These are phyloP conservation scores for Psittacula cyanocephala DNA, from an alignment of 2,113 vertebrate species.

Conservation along the genomic window DNA sequence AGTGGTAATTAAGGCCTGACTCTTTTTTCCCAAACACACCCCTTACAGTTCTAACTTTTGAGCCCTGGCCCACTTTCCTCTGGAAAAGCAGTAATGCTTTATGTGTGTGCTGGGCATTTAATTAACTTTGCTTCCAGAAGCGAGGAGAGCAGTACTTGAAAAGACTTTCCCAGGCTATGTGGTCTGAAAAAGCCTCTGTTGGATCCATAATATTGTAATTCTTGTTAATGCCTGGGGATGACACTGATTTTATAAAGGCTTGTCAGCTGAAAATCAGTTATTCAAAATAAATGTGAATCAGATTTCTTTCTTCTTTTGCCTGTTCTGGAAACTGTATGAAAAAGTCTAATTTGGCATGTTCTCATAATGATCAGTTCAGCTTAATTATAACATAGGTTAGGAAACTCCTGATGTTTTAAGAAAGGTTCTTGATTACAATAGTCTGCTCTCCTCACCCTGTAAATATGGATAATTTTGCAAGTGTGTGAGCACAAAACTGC, in stretches of 20 bases:
- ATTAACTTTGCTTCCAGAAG: slow-evolving; percentile 12
- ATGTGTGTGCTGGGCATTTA: background rate
- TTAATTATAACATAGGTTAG: background rate
- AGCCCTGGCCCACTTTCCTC: slow-evolving; percentile 27
- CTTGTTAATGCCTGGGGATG: background rate
- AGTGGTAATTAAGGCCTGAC: slow-evolving; percentile 15
- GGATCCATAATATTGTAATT: background rate
- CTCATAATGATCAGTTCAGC: background rate
- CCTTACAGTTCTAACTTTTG: slow-evolving; percentile 4
- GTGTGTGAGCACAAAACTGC: background rate
- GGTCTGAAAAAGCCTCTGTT: background rate
- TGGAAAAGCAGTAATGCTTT: background rate
- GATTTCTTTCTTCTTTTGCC: background rate
- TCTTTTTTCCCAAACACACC: background rate
- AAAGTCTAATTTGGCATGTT: background rate
- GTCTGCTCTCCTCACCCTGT: background rate
- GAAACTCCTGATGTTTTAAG: background rate
- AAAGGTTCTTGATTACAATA: background rate
- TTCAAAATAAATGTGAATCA: background rate
- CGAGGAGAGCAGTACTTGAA: background rate
- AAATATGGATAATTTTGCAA: background rate
- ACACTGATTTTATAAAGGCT: background rate
- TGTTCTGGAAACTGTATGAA: background rate
- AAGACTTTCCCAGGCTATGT: background rate
- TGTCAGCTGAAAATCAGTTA: background rate